Evolutionary conservation across 2,113 vertebrate genomes (phyloP).

Genomic region (Zosterops borbonicus): DNA sequence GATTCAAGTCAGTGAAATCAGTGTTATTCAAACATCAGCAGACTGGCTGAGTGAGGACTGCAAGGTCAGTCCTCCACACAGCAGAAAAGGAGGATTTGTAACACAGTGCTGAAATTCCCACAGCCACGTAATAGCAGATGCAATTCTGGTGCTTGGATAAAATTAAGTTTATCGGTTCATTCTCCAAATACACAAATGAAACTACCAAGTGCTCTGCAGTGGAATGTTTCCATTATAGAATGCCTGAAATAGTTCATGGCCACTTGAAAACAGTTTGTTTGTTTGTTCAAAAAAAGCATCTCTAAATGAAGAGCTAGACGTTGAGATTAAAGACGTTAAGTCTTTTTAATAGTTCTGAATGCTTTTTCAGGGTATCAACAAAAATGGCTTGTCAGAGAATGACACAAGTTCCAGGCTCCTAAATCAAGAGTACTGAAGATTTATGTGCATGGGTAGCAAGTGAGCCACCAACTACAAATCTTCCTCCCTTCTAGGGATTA

Average conservation of each 20-base stretch:
- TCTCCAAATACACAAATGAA: background rate
- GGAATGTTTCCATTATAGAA: background rate
- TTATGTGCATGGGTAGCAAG: background rate
- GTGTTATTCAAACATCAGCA: background rate
- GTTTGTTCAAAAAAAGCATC: background rate
- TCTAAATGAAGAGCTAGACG: background rate
- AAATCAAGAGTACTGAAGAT: background rate
- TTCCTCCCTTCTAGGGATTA: background rate
- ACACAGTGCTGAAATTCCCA: background rate
- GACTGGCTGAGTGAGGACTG: background rate
- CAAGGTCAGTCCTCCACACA: background rate
- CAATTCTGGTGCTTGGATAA: background rate
- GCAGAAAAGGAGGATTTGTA: background rate
- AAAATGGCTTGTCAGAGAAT: background rate
- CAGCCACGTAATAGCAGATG: background rate
- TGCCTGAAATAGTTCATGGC: background rate
- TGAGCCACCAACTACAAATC: background rate
- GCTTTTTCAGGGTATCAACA: background rate
- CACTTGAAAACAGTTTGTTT: background rate
- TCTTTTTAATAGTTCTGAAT: background rate
- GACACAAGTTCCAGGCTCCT: background rate
- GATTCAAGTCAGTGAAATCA: background rate
- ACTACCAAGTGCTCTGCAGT: background rate
- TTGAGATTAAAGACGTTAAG: background rate
- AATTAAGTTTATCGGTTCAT: background rate